Percentiles rank a stretch among this genome's conserved stretches.
These are phyloP conservation scores for Solea solea DNA, from an alignment of 2,113 vertebrate genomes.

Conservation along the genomic window DNA sequence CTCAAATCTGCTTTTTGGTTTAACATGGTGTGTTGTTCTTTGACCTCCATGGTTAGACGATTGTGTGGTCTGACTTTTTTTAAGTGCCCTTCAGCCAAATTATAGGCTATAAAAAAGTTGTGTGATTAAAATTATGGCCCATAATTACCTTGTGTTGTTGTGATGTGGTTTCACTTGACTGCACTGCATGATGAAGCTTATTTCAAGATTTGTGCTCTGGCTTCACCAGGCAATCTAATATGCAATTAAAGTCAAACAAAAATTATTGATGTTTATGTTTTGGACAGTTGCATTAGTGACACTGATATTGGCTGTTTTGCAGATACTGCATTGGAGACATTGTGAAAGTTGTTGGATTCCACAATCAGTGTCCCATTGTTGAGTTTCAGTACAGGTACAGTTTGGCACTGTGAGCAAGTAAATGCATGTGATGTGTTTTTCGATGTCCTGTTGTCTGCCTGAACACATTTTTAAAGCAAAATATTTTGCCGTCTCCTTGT, in stretches of 20 bases:
- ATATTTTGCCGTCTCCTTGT: not conserved
- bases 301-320: constrained; percentile 6
- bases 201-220: not conserved
- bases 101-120: not conserved
- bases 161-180: constrained; percentile 16
- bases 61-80: not conserved
- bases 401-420: not conserved
- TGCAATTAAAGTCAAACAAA: not conserved
- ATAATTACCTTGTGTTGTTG: constrained; percentile 7
- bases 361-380: constrained; percentile 88
- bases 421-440: too few relatives aligned
- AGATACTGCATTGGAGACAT: constrained; percentile 89
- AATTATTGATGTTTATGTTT: not conserved
- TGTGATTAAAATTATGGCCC: not conserved
- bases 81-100: not conserved
- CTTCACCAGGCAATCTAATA: not conserved
- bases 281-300: not conserved
- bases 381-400: constrained; percentile 86
- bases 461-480: fast-evolving
- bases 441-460: not conserved
- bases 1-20: too few relatives aligned
- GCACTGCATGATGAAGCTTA: constrained; percentile 10
- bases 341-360: constrained; percentile 84
- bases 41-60: too few relatives aligned
- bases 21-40: not conserved